Evolutionary conservation across 2,888 invertebrate species (phyloP).

Genomic region (Erebia aethiops): DNA sequence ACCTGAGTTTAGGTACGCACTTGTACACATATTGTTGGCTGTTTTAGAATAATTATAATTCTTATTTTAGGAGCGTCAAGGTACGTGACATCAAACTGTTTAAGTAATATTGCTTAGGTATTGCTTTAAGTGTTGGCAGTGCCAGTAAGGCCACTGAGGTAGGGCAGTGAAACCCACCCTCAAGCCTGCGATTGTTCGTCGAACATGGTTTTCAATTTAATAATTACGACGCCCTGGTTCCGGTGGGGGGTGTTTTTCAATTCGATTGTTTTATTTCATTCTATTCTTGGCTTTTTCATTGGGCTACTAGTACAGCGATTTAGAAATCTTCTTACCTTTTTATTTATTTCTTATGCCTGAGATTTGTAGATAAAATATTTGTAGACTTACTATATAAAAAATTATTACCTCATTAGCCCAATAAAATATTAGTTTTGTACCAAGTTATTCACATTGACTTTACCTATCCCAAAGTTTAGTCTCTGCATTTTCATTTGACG

Average conservation of each 20-base stretch:
- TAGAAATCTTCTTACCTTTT: background rate
- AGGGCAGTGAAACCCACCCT: constrained; percentile 3
- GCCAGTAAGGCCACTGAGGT: background rate
- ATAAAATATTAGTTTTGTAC: too few relatives aligned
- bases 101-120: too few relatives aligned
- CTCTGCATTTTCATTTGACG: too few relatives aligned
- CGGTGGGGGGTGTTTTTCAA: constrained; percentile 70
- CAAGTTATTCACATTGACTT: too few relatives aligned
- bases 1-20: too few relatives aligned
- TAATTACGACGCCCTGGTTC: constrained; percentile 66
- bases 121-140: too few relatives aligned
- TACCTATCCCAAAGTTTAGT: too few relatives aligned
- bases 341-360: background rate
- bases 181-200: constrained; percentile 48
- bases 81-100: too few relatives aligned
- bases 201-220: constrained; percentile 78
- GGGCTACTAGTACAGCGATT: constrained; percentile 50
- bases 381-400: background rate
- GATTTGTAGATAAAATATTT: background rate
- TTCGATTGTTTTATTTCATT: constrained; percentile 77
- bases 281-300: constrained; percentile 57
- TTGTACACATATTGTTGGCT: too few relatives aligned
- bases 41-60: too few relatives aligned
- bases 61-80: too few relatives aligned
- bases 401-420: too few relatives aligned